Conservation (phyloP, 2,113 vertebrate species). For the Pachycephala philippinensis region DNA sequence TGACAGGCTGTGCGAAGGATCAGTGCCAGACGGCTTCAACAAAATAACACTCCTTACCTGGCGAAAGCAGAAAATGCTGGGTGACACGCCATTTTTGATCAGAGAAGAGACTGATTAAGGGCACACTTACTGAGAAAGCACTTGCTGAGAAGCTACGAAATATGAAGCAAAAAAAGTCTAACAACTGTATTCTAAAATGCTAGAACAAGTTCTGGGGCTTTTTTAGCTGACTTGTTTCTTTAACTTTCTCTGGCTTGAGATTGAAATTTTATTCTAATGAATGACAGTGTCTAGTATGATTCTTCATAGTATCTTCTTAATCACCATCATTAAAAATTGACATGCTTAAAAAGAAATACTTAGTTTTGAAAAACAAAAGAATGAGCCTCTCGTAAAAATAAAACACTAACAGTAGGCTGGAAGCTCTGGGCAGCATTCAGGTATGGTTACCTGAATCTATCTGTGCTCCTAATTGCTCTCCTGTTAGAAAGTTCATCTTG, state of each 20-base stretch:
- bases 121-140: background rate
- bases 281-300: background rate
- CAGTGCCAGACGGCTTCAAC: background rate
- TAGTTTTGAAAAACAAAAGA: background rate
- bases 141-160: background rate
- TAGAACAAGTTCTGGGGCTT: background rate
- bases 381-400: background rate
- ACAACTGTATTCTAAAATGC: background rate
- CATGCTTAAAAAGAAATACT: background rate
- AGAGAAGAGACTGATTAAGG: background rate
- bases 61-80: background rate
- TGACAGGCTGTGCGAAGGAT: rapidly evolving
- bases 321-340: background rate
- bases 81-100: background rate
- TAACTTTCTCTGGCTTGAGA: background rate
- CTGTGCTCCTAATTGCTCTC: background rate
- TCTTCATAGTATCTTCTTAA: background rate
- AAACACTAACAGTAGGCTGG: background rate
- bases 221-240: background rate
- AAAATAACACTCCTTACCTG: background rate
- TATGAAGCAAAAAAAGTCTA: background rate
- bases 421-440: background rate
- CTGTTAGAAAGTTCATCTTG: background rate
- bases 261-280: background rate
- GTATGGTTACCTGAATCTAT: background rate